Percentiles rank a stretch among this genome's conserved stretches.
Evolutionary conservation across 2,797 vertebrate species (phyloP).

Genomic region (Ctenopoma kingsleyae): DNA sequence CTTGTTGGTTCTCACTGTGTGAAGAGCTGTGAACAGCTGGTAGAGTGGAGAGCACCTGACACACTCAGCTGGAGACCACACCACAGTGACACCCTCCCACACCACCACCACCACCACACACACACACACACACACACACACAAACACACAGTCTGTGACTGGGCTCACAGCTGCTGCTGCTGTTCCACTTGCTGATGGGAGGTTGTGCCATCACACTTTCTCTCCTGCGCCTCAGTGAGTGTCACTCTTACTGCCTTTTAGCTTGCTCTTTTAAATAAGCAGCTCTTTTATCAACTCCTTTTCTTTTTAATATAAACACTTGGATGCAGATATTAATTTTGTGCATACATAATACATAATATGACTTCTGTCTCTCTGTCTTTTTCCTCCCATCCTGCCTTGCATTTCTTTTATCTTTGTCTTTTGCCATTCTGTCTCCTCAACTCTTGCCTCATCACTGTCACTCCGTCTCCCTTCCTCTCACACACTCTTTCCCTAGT

Average conservation of each 20-base stretch:
- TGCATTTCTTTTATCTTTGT: constrained; percentile 14
- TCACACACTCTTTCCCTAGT: not conserved
- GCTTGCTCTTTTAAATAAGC: constrained; percentile 17
- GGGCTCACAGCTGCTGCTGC: constrained; percentile 54
- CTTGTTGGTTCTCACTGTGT: constrained; percentile 47
- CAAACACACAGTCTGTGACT: constrained; percentile 13
- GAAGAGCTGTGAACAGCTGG: constrained; percentile 67
- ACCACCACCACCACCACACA: not conserved
- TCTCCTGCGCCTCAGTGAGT: constrained; percentile 13
- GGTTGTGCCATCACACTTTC: not conserved
- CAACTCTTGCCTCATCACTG: not conserved
- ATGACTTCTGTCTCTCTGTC: not conserved
- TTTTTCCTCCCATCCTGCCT: not conserved
- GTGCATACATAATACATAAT: not conserved
- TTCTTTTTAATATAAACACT: constrained; percentile 18
- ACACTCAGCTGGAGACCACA: constrained; percentile 64
- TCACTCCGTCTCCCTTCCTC: constrained; percentile 9
- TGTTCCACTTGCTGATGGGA: constrained; percentile 20
- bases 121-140: not conserved
- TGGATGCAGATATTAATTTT: constrained; percentile 3
- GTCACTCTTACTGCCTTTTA: constrained; percentile 23
- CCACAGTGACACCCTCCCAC: not conserved
- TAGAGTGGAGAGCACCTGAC: constrained; percentile 67
- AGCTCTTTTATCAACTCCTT: constrained; percentile 1
- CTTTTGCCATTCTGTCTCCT: not conserved